Evolutionary conservation across 2,113 vertebrate genomes (phyloP).

Genomic region (Psophia crepitans): DNA sequence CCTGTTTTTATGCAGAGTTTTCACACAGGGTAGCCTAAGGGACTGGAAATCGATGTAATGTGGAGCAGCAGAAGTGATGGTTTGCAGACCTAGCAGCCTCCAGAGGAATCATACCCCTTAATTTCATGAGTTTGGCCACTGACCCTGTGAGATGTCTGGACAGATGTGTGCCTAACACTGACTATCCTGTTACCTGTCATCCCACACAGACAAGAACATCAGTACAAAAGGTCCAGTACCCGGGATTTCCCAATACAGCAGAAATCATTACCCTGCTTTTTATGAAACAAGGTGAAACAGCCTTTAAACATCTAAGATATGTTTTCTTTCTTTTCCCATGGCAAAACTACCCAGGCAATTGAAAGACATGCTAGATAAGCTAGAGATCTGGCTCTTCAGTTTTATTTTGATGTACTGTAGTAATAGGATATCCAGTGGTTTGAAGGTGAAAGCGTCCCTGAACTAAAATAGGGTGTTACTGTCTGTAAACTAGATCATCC

Average conservation of each 20-base stretch:
- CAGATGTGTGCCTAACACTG: background rate
- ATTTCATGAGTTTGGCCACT: background rate
- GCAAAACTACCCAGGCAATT: background rate
- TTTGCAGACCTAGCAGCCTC: background rate
- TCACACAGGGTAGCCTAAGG: background rate
- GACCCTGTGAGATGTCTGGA: background rate
- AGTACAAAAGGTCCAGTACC: background rate
- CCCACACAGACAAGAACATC: background rate
- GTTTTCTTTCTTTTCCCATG: background rate
- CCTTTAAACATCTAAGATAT: background rate
- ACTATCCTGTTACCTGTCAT: background rate
- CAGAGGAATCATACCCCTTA: background rate
- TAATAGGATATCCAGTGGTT: background rate
- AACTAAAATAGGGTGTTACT: background rate
- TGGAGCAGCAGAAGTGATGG: background rate
- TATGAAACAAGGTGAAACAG: background rate
- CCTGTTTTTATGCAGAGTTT: background rate
- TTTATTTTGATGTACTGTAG: background rate
- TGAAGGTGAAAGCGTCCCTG: background rate
- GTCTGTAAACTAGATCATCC: background rate
- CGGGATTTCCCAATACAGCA: background rate
- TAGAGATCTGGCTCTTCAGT: background rate
- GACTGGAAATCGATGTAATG: background rate
- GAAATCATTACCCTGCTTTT: background rate
- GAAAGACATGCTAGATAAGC: background rate